Evolutionary conservation across 2,797 vertebrate genomes (phyloP).

Genomic region (Petrocephalus sullivani): DNA sequence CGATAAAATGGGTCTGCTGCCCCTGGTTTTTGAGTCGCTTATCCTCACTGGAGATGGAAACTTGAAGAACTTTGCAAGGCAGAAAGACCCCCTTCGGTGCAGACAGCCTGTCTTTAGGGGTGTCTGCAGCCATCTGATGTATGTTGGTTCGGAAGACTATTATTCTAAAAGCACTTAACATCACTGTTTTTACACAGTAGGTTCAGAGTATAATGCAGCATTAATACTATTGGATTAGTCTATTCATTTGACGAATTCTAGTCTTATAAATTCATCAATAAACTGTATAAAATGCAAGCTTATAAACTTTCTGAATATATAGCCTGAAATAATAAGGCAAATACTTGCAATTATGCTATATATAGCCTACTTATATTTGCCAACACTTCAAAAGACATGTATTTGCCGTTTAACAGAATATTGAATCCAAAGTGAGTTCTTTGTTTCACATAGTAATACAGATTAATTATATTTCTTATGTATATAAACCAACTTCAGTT

Average conservation of each 20-base stretch:
- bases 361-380: not conserved
- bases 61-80: not conserved
- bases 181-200: not conserved
- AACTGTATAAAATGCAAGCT: not conserved
- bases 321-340: not conserved
- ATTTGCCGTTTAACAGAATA: not conserved
- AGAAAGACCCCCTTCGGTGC: not conserved
- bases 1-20: not conserved
- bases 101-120: not conserved
- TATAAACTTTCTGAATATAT: not conserved
- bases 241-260: not conserved
- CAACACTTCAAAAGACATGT: not conserved
- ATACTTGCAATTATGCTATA: not conserved
- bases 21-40: not conserved
- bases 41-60: not conserved
- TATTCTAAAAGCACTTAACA: not conserved
- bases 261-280: not conserved
- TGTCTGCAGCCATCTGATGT: not conserved
- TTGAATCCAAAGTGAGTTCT: not conserved
- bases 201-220: not conserved
- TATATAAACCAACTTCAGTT: constrained; percentile 32
- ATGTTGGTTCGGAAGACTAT: not conserved
- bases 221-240: not conserved
- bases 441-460: constrained; percentile 27
- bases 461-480: constrained; percentile 11